Conservation (phyloP, 1,140 invertebrate genomes). For the Dendrolimus kikuchii region DNA sequence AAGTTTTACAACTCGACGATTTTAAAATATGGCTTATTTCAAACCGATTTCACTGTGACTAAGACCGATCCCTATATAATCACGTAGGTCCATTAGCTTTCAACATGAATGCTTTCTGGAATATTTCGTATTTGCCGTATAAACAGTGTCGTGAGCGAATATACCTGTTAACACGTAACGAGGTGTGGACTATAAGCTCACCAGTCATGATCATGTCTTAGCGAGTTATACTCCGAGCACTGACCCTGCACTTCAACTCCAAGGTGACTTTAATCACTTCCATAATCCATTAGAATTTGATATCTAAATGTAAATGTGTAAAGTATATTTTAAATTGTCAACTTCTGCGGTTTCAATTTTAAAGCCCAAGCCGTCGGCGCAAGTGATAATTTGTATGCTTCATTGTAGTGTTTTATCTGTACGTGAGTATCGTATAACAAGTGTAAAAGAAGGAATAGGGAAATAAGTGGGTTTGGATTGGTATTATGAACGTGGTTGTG, state of each 20-base stretch:
- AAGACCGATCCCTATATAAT: conserved; percentile 30
- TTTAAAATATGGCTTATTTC: conserved; percentile 1
- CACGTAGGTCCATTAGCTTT: conserved; percentile 59
- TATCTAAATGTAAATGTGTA: conserved; percentile 13
- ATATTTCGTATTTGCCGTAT: conserved; percentile 60
- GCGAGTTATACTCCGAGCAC: conserved; percentile 64
- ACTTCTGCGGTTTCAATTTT: conserved; percentile 36
- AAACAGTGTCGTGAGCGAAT: conserved; percentile 68
- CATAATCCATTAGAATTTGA: conserved; percentile 7
- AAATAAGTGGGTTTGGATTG: conserved; percentile 42
- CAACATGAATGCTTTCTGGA: conserved; percentile 37
- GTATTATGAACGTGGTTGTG: conserved; percentile 25
- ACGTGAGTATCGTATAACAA: conserved; percentile 58
- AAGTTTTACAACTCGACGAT: conserved; percentile 5
- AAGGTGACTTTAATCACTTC: conserved; percentile 26
- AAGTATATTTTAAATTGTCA: conserved; percentile 16
- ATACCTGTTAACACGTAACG: conserved; percentile 68
- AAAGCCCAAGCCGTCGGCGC: conserved; percentile 45
- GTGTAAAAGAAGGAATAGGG: conserved; percentile 53
- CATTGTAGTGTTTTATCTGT: conserved; percentile 60
- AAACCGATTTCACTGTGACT: conserved; percentile 1
- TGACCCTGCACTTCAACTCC: conserved; percentile 38
- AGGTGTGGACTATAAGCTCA: conserved; percentile 68
- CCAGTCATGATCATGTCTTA: conserved; percentile 70
- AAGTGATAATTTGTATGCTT: conserved; percentile 67